A percentile compares a stretch with the other conserved stretches of the same genome.
Evolutionary conservation across 2,113 vertebrate species (phyloP).

Genomic region (Solenodon paradoxus): DNA sequence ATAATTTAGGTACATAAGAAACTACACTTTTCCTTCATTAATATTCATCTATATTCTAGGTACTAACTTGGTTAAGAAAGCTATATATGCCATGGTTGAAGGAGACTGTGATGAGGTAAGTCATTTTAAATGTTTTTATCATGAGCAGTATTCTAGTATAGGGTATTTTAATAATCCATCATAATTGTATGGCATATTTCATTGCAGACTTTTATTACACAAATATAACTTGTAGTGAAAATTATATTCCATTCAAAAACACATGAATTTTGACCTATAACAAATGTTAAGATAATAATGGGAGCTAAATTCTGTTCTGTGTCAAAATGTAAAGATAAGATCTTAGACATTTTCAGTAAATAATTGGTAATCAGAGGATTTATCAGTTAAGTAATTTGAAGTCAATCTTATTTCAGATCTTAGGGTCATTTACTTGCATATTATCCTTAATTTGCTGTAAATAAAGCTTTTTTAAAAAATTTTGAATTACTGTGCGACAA

Average conservation of each 20-base stretch:
- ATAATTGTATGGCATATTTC: not conserved
- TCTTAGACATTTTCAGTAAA: slow-evolving; percentile 40
- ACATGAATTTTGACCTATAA: slow-evolving; percentile 17
- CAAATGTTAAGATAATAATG: slow-evolving; percentile 35
- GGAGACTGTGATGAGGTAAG: slow-evolving; percentile 99
- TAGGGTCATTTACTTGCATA: not conserved
- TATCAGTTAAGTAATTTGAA: slow-evolving; percentile 24
- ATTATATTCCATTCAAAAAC: slow-evolving; percentile 40
- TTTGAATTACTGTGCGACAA: not conserved
- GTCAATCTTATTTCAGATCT: not conserved
- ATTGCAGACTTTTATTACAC: not conserved
- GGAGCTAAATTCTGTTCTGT: slow-evolving; percentile 36
- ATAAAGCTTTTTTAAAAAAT: not conserved
- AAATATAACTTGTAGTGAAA: not conserved
- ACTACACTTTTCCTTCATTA: slow-evolving; percentile 61
- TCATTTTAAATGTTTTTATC: slow-evolving; percentile 61
- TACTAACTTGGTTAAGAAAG: slow-evolving; percentile 99
- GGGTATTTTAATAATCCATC: slow-evolving; percentile 13
- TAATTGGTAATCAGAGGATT: not conserved
- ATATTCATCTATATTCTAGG: slow-evolving; percentile 87
- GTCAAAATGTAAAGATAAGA: slow-evolving; percentile 3
- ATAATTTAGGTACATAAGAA: slow-evolving; percentile 39
- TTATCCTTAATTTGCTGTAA: slow-evolving; percentile 32
- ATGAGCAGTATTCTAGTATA: not conserved
- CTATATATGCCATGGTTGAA: slow-evolving; percentile 99